Percentiles rank a stretch among this genome's conserved stretches.
phyloP scores from a whole-genome alignment of 2,797 vertebrate species.

The Myioborus melanocephalus region DNA sequence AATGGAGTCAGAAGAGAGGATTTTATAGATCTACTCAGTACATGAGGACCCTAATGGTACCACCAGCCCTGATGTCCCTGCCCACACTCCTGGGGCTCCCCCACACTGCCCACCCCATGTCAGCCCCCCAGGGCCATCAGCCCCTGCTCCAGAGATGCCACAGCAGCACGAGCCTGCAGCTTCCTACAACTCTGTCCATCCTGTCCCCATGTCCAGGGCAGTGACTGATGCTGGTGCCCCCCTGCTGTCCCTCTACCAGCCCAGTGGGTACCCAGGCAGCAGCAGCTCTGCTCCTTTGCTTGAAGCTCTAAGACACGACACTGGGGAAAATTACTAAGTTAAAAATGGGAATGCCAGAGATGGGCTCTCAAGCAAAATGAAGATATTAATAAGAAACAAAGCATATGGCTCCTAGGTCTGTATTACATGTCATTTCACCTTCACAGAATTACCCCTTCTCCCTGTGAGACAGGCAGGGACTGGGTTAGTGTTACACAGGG shows the following conservation, averaged over 20 bases:
- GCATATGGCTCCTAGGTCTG: not conserved
- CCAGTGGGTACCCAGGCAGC: not conserved
- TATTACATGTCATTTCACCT: not conserved
- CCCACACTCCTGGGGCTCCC: accelerated
- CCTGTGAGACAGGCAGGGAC: not conserved
- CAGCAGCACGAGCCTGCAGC: not conserved
- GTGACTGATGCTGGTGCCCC: accelerated
- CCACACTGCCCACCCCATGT: not conserved
- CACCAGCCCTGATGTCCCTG: not conserved
- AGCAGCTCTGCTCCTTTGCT: not conserved
- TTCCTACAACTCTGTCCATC: not conserved
- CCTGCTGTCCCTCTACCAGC: accelerated
- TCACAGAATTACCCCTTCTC: not conserved
- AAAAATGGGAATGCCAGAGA: not conserved
- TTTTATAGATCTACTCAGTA: not conserved
- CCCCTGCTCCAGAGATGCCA: not conserved
- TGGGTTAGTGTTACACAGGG: not conserved
- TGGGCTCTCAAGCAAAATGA: not conserved
- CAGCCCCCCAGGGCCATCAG: accelerated
- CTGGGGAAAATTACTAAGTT: not conserved
- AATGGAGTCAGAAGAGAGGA: not conserved
- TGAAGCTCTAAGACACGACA: accelerated
- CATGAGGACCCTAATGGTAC: not conserved
- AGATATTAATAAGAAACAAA: not conserved
- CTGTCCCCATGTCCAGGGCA: not conserved